phyloP scores from a whole-genome alignment of 1,140 invertebrate genomes.

The Zaprionus inermis region DNA sequence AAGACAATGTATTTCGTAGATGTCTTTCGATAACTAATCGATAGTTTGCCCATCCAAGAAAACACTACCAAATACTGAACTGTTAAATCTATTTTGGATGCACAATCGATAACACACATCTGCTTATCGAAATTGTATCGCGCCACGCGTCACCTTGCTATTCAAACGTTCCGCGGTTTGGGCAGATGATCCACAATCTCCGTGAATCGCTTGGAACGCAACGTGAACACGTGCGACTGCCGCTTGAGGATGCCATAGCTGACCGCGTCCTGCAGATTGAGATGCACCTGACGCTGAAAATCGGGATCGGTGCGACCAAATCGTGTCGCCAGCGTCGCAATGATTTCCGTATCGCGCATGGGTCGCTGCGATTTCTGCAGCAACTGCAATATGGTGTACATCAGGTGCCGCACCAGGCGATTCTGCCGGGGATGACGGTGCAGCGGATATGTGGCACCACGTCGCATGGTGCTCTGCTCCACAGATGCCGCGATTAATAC shows the following conservation, averaged over 20 bases:
- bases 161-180: not conserved
- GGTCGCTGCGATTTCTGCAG: slow-evolving; percentile 38
- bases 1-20: too few species aligned
- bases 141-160: not conserved
- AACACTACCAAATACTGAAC: not conserved
- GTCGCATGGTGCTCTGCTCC: slow-evolving; percentile 33
- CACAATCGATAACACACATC: not conserved
- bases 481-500: not conserved
- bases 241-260: slow-evolving; percentile 56
- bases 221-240: slow-evolving; percentile 9
- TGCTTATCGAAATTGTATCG: not conserved
- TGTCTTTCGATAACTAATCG: too few species aligned
- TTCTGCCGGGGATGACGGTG: slow-evolving; percentile 28
- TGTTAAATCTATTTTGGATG: not conserved
- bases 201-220: slow-evolving; percentile 32
- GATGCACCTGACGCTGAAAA: slow-evolving; percentile 50
- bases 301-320: slow-evolving; percentile 49
- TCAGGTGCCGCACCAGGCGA: slow-evolving; percentile 27
- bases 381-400: slow-evolving; percentile 43
- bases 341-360: slow-evolving; percentile 42
- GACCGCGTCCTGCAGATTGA: slow-evolving; percentile 47
- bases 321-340: not conserved
- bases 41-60: not conserved
- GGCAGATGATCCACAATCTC: slow-evolving; percentile 32
- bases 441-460: slow-evolving; percentile 26